Base-by-base conservation (phyloP, 2,113 vertebrate genomes). In the Colinus virginianus region DNA sequence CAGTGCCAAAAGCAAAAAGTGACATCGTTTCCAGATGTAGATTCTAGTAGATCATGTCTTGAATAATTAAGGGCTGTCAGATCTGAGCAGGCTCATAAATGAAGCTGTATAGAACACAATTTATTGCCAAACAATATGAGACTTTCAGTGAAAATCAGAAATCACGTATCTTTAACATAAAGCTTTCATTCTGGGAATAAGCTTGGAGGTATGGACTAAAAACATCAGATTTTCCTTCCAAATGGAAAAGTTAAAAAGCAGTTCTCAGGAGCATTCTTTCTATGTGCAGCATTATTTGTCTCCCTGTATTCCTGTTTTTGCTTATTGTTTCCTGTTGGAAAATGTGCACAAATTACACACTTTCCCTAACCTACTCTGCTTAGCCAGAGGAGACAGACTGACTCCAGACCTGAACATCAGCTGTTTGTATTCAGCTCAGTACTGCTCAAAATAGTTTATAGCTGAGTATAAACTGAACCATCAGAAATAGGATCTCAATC, bases 401-500 rank as follows among this genome's bases (percentile, higher is more conserved):
- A 95, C 93, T 97, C 91, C 96, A 93, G 78, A 96, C 28, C 76
- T 89, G 90, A 96, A 87, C 78, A 92, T 95, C 91, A 91, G 87
- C 81, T 95, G 79, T 95, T 93, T 96, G 79, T 63, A 91, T 93
- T 94, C 85, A 86, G 82, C 86, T 96, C 95, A 96, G 81, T 89
- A 88, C 82, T 92, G 66, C 90, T 97, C 92, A 93, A 77, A 96
- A 96, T 96, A 96, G 94, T 97, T 97, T 97, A 97, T 88, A 89
- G 68, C 69, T 48, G 62, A 70, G 81, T 91, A 96, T 97, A 97
- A 97, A 97, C 79, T 88, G 87, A 96, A 89, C 92, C 84, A 96
- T 96, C 95, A 96, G 90, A 97, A 97, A 96, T 53, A 94, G 85
- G 90, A 91, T 95, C 92, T 97, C 94, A 90, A 21, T 94, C 95